Evolutionary conservation across 1,140 invertebrate species (phyloP).

Genomic region (Hypsibius dujardini): DNA sequence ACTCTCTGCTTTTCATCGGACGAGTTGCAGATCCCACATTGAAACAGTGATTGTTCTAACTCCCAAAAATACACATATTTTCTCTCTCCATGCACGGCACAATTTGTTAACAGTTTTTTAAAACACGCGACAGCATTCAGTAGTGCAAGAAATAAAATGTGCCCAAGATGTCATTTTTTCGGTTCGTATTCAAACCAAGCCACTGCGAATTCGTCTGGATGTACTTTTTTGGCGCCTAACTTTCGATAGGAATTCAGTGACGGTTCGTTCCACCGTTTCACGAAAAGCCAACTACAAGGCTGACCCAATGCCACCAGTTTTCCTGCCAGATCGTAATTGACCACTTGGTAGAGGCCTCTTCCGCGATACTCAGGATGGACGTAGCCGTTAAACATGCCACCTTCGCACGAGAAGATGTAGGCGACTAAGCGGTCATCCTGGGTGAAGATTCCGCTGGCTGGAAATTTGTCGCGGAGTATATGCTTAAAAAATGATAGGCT

Average conservation of each 20-base stretch:
- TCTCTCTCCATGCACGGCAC: no score
- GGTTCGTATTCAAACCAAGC: background rate
- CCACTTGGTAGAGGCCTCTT: constrained; percentile 5
- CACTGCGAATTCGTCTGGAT: background rate
- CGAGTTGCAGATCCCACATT: constrained; percentile 22
- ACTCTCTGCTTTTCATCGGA: constrained; percentile 30
- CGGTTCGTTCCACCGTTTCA: background rate
- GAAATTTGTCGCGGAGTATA: background rate
- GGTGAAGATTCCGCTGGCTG: background rate
- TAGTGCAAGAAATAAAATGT: no score
- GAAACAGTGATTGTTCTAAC: constrained; percentile 1
- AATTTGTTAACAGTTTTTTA: no score
- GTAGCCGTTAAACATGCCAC: background rate
- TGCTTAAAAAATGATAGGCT: background rate
- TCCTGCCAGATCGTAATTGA: constrained; percentile 10
- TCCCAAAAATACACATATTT: no score
- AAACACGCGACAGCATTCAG: no score
- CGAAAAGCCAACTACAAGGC: background rate
- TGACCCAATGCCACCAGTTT: background rate
- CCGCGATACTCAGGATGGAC: background rate
- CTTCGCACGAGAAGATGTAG: background rate
- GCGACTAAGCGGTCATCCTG: background rate
- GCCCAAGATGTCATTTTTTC: no score
- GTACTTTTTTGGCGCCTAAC: background rate
- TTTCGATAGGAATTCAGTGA: constrained; percentile 2